These are phyloP conservation scores for Hemibagrus wyckioides DNA, from an alignment of 2,113 vertebrate species.

Conservation along the genomic window DNA sequence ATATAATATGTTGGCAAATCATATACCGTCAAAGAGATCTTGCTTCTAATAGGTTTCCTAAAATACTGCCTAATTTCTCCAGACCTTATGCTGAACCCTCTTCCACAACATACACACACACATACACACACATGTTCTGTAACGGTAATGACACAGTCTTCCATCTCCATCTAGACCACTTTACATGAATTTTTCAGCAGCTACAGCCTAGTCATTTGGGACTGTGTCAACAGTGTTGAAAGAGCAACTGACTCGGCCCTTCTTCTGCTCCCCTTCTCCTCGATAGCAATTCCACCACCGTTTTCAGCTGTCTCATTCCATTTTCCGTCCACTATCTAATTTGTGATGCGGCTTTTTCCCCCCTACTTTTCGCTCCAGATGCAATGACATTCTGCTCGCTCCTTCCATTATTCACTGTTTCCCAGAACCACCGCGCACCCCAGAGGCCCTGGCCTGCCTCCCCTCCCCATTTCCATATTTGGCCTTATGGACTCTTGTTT, in stretches of 20 bases:
- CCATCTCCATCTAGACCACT: slow-evolving; percentile 34
- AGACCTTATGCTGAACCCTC: background rate
- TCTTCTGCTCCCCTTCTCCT: slow-evolving; percentile 34
- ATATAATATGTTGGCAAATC: background rate
- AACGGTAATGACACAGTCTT: slow-evolving; percentile 36
- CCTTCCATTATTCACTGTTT: slow-evolving; percentile 53
- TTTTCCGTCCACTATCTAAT: slow-evolving; percentile 49
- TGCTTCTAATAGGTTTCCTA: background rate
- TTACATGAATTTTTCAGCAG: slow-evolving; percentile 51
- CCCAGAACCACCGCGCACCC: slow-evolving; percentile 43
- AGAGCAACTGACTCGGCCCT: slow-evolving; percentile 36
- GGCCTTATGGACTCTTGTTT: slow-evolving; percentile 43
- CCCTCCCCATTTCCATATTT: slow-evolving; percentile 50
- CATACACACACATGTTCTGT: slow-evolving; percentile 26
- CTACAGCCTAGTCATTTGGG: slow-evolving; percentile 17
- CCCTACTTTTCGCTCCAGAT: slow-evolving; percentile 22
- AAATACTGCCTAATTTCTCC: background rate
- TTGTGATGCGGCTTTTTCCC: slow-evolving; percentile 35
- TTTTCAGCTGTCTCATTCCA: slow-evolving; percentile 53
- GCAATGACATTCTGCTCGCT: slow-evolving; percentile 25
- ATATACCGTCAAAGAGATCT: background rate
- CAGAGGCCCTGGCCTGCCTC: slow-evolving; percentile 37
- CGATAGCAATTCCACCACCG: slow-evolving; percentile 16
- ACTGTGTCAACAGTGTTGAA: slow-evolving; percentile 9
- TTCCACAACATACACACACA: no score